Conservation (phyloP, 2,113 vertebrate species). For the Blennius ocellaris region DNA sequence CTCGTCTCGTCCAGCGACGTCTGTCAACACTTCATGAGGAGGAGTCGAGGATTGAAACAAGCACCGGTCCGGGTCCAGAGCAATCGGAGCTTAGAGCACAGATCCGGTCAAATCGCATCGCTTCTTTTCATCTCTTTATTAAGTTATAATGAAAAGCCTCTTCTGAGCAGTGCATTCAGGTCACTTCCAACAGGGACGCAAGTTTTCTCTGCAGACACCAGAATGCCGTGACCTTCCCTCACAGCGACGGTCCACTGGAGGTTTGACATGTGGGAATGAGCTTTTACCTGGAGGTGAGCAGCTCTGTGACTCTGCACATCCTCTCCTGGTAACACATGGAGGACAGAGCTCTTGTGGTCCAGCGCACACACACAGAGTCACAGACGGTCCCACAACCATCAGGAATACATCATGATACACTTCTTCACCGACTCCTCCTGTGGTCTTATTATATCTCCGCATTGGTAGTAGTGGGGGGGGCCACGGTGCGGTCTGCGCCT, state of each 20-base stretch:
- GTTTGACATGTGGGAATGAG: slow-evolving; percentile 68
- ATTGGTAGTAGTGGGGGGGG: slow-evolving; percentile 46
- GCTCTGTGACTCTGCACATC: slow-evolving; percentile 49
- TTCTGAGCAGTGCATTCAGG: slow-evolving; percentile 18
- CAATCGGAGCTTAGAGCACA: background rate
- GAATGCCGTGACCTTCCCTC: slow-evolving; percentile 11
- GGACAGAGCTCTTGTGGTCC: slow-evolving; percentile 40
- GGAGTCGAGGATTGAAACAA: slow-evolving; percentile 49
- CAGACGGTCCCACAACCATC: slow-evolving; percentile 22
- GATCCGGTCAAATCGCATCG: slow-evolving; percentile 36
- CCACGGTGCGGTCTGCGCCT: slow-evolving; percentile 42
- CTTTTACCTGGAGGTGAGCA: slow-evolving; percentile 74
- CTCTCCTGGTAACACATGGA: slow-evolving; percentile 60
- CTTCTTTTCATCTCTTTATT: slow-evolving; percentile 47
- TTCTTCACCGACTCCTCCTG: slow-evolving; percentile 33
- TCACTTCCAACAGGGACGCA: slow-evolving; percentile 29
- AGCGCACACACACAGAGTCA: slow-evolving; percentile 26
- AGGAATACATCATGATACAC: slow-evolving; percentile 50
- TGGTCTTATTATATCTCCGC: slow-evolving; percentile 60
- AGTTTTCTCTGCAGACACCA: slow-evolving; percentile 11
- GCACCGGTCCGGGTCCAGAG: slow-evolving; percentile 41
- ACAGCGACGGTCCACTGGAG: slow-evolving; percentile 9
- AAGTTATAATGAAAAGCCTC: slow-evolving; percentile 55
- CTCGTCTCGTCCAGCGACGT: slow-evolving; percentile 57
- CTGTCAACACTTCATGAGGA: slow-evolving; percentile 46